Conservation (phyloP, 37 sponge, comb jelly and placozoan species). For the Dysidea cf. avara region DNA sequence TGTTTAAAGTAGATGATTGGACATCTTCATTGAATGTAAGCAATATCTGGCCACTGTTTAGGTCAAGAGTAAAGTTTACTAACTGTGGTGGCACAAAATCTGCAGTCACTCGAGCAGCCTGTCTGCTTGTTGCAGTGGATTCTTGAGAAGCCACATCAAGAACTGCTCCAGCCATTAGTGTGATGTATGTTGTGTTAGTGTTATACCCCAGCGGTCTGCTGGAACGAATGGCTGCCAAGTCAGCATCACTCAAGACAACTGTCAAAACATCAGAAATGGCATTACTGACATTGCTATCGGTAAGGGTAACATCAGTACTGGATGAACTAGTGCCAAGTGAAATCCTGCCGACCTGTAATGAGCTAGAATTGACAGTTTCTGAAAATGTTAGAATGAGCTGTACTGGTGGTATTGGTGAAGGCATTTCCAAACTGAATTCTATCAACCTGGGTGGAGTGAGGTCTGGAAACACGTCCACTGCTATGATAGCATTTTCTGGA, state of each 20-base stretch:
- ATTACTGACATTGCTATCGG: not conserved
- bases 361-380: conserved; percentile 79
- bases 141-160: conserved; percentile 58
- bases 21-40: conserved; percentile 79
- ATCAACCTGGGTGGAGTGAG: conserved; percentile 52
- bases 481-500: conserved; percentile 42
- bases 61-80: conserved; percentile 52
- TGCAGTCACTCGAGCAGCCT: conserved; percentile 38
- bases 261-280: conserved; percentile 45
- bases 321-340: conserved; percentile 37
- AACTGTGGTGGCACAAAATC: conserved; percentile 80
- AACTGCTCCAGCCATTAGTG: conserved; percentile 50
- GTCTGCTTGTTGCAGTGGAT: conserved; percentile 27
- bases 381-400: conserved; percentile 60
- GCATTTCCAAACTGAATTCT: conserved; percentile 71
- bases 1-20: conserved; percentile 42
- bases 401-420: conserved; percentile 47
- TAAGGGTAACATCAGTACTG: conserved; percentile 21
- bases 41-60: conserved; percentile 50
- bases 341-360: conserved; percentile 30
- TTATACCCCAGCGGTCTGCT: conserved; percentile 60
- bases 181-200: conserved; percentile 55
- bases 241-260: conserved; percentile 50
- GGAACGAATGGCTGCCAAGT: conserved; percentile 54
- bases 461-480: conserved; percentile 58